Evolutionary conservation across 2,888 invertebrate genomes (phyloP).

Genomic region (Polietes domitor): DNA sequence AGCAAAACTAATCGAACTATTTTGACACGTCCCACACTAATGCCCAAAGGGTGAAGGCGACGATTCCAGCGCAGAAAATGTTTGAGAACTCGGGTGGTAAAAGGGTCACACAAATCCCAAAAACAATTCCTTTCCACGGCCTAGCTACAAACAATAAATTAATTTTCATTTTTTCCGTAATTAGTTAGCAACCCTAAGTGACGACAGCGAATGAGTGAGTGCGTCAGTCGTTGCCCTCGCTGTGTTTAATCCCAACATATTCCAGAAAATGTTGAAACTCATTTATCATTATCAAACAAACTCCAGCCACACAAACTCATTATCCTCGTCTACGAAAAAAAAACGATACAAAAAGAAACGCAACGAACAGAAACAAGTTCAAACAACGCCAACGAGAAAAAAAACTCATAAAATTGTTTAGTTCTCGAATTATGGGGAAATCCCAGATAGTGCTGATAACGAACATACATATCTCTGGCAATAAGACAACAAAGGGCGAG

Average conservation of each 20-base stretch:
- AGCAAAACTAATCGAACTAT: constrained; percentile 22
- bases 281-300: constrained; percentile 30
- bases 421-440: not conserved
- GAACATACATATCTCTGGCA: not conserved
- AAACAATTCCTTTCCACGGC: not conserved
- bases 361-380: not conserved
- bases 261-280: not conserved
- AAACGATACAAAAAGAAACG: not conserved
- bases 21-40: constrained; percentile 19
- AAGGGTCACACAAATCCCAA: not conserved
- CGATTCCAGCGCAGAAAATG: constrained; percentile 12
- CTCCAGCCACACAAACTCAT: not conserved
- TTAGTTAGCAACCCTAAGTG: constrained; percentile 18
- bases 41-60: not conserved
- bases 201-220: not conserved
- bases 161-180: constrained; percentile 11
- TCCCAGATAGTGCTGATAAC: not conserved
- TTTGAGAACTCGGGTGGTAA: not conserved
- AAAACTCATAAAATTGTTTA: not conserved
- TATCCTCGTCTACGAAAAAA: not conserved
- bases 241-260: not conserved
- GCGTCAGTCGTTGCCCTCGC: not conserved
- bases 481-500: not conserved
- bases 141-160: not conserved
- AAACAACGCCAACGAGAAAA: not conserved